Evolutionary conservation across 1,140 invertebrate genomes (phyloP), one percentile per base, ranked within the genome.

Genomic region (Anastatus disparis): DNA sequence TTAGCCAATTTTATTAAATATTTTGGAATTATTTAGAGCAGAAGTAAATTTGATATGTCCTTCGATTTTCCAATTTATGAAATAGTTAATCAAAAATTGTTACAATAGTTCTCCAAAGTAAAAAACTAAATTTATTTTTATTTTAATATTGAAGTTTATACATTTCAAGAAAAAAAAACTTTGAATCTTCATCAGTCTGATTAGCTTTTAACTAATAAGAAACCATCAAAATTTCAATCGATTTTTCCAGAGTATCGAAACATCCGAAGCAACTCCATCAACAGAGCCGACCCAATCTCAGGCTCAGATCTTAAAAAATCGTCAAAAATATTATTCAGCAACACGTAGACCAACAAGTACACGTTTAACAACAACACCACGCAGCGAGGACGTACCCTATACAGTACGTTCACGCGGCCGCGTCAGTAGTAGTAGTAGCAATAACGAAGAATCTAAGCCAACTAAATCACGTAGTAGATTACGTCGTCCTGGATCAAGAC

Each of bases 271-370:
- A 22, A 20, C 38, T 1, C 8, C 40, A 26, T 9, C 29, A 4
- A 42, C n/a, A 4, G 46, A 31, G 15, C 81, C 84, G 66, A 76
- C 76, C 40, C 79, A 62, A 63, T 74, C 71, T 0, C 78, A 74
- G 12, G 55, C 72, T 20, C 78, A 82, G 6, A 27, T 82, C 26
- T 26, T 78, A 7, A 84, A 83, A n/a, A 82, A 76, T 66, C 79
- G 82, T 20, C 77, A 74, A 15, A 84, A 82, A 31, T 82, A 81
- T 20, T 79, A 78, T 27, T 59, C 76, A 0, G 74, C 78, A 0
- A 81, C 71, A 38, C 77, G 80, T 48, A 73, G 70, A 24, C 35
- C 73, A 65, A 75, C 75, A 35, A 55, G 53, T 73, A 70, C 74
- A 52, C 74, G 75, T 29, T 70, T 74, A 8, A 76, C 79, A 15